Conservation (phyloP, 1,140 invertebrate species). For the Zaprionus tsacasi region DNA sequence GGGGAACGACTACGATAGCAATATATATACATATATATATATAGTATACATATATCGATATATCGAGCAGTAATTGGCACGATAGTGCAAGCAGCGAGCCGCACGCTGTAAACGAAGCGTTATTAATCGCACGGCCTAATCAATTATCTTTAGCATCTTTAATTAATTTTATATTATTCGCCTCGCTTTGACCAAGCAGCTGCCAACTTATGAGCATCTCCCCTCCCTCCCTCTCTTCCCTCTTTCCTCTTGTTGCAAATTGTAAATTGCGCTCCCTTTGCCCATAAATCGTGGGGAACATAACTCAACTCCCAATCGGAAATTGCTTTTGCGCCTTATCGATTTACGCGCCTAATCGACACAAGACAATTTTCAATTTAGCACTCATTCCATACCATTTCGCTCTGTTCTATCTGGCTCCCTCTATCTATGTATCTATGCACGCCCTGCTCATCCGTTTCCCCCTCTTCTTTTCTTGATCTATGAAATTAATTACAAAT, state of each 20-base stretch:
- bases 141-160: slow-evolving; percentile 84
- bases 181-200: slow-evolving; percentile 55
- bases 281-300: slow-evolving; percentile 73
- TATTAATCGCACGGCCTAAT: slow-evolving; percentile 83
- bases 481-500: slow-evolving; percentile 38
- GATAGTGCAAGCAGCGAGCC: slow-evolving; percentile 5
- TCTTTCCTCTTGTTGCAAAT: slow-evolving; percentile 50
- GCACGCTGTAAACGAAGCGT: slow-evolving; percentile 52
- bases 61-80: slow-evolving; percentile 18
- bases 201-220: slow-evolving; percentile 11
- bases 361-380: slow-evolving; percentile 70
- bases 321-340: slow-evolving; percentile 79
- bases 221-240: not conserved
- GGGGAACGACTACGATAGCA: slow-evolving; percentile 1
- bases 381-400: slow-evolving; percentile 47
- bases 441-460: not conserved
- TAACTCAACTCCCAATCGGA: slow-evolving; percentile 75
- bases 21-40: too few relatives aligned
- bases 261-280: slow-evolving; percentile 62
- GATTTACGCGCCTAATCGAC: slow-evolving; percentile 78
- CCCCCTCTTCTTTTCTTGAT: not conserved
- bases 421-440: not conserved
- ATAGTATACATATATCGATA: slow-evolving; percentile 6
- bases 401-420: not conserved
- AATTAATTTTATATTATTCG: slow-evolving; percentile 84